A percentile compares a stretch with the other conserved stretches of the same genome.
Evolutionary conservation across 2,888 invertebrate species (phyloP).

Genomic region (Alentia gelatinosa): DNA sequence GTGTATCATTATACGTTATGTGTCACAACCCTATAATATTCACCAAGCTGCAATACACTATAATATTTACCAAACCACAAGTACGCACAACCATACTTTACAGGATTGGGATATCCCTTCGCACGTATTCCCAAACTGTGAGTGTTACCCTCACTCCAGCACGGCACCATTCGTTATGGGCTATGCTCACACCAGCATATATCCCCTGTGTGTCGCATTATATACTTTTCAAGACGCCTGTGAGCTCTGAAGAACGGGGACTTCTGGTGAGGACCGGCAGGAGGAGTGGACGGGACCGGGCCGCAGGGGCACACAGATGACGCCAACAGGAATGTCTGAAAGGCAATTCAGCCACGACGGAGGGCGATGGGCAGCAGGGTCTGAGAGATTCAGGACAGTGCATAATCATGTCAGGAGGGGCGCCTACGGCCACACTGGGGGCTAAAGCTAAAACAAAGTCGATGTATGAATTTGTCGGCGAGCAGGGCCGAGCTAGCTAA

Average conservation of each 20-base stretch:
- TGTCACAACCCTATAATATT: too few relatives aligned
- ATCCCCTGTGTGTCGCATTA: too few relatives aligned
- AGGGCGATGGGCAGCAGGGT: background rate
- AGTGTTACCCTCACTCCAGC: too few relatives aligned
- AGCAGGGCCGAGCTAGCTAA: background rate
- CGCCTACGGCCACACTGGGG: background rate
- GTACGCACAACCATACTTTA: too few relatives aligned
- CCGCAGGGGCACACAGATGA: background rate
- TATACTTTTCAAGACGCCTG: too few relatives aligned
- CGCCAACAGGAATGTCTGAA: background rate
- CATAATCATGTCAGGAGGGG: conserved; percentile 27
- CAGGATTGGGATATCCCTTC: too few relatives aligned
- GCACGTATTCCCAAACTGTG: too few relatives aligned
- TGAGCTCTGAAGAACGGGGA: background rate
- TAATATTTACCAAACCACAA: too few relatives aligned
- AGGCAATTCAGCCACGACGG: background rate
- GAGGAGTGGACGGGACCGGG: background rate
- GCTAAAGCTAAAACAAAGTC: conserved; percentile 30
- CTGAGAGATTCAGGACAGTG: background rate
- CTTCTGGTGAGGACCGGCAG: background rate
- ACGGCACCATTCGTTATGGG: too few relatives aligned
- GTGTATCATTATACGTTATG: too few relatives aligned
- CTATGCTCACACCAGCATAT: too few relatives aligned
- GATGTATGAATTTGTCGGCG: conserved; percentile 28
- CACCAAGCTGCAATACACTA: too few relatives aligned